Base-by-base conservation (phyloP, 2,113 vertebrate species). In the Piprites chloris region DNA sequence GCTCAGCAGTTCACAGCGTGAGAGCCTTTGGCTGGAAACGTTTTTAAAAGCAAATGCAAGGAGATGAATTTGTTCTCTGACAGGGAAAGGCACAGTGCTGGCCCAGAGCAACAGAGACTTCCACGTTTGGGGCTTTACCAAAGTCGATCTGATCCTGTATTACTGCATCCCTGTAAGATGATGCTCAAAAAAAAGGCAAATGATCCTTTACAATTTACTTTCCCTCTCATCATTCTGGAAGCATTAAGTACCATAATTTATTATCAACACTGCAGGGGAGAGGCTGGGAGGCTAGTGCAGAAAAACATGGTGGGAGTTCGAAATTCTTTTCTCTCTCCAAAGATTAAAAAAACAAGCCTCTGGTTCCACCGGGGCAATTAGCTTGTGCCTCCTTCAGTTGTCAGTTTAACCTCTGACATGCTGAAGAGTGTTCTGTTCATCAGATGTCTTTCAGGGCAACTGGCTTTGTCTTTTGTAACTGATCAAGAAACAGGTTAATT, bases 141-240 rank as follows among this genome's bases (percentile, higher is more conserved):
- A 80, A 49, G 32, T 9, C 67, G 37, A 8, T 61, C 41, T 83
- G n/a, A 74, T 74, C 39, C 58, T 91, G 1, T 37, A 24, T 52
- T 71, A 3, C 39, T 39, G 4, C 47, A 18, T 61, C 52, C 87
- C 41, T 69, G 12, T 37, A 55, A 81, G 46, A 42, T 22, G 68
- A 33, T 85, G 44, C 20, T 82, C 49, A 35, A 35, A 55, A 79
- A 80, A 81, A 61, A 71, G 46, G 58, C 44, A 90, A 84, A 88
- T 46, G 44, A 62, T 80, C 35, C 35, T 42, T 44, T 91, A 30
- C 32, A 67, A 76, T 91, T 94, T 96, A 76, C 46, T 91, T 95
- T 39, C 26, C 14, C 27, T 75, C 90, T 94, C 61, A 66, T 93
- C 39, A 8, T 82, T 85, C 69, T 89, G 76, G 76, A 67, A 89